Base-by-base conservation (phyloP, 2,797 vertebrate genomes). In the Etheostoma nigrum region DNA sequence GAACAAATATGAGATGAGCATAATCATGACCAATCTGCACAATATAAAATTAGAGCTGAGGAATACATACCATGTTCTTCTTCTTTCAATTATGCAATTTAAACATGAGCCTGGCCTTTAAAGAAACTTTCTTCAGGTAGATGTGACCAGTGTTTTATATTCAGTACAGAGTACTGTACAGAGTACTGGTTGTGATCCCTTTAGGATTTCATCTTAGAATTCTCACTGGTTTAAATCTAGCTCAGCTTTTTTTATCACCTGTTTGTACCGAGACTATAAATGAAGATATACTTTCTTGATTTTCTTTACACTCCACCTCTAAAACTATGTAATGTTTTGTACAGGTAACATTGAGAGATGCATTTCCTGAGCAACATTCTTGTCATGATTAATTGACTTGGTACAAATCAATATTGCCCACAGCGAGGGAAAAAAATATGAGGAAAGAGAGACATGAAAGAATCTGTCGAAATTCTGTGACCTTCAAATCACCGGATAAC, bases 351-450 rank as follows among this genome's bases (percentile, higher is more conserved):
- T 81, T 79, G 59, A 65, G 27, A 86, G 70, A 65, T 15, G 4
- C 54, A 67, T 81, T 87, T 85, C 33, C 81, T 23, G 48, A 76
- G 67, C 55, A 78, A 83, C 70, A 76, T 76, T 79, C 60, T 78
- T 90, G 77, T 83, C 79, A 74, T 91, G 90, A 93, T 90, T 90
- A 93, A 94, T 90, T 89, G 86, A 88, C 83, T 85, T 51, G 57
- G 55, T 76, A 76, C 53, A 76, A 91, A 90, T 94, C 92, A 86
- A 93, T 93, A 92, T 78, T 4, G 59, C 87, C 86, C 68, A 72
- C 65, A 76, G 87, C 67, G 0, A 23, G 49, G 4, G 54, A 60
- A 59, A 51, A 76, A 81, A 59, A 72, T 48, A 77, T 52, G 67
- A 82, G 53, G 52, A 25, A 80, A 82, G 71, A 79, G 79, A 86